These are phyloP conservation scores for Neostethus bicornis DNA, from an alignment of 2,797 vertebrate species.

Conservation along the genomic window DNA sequence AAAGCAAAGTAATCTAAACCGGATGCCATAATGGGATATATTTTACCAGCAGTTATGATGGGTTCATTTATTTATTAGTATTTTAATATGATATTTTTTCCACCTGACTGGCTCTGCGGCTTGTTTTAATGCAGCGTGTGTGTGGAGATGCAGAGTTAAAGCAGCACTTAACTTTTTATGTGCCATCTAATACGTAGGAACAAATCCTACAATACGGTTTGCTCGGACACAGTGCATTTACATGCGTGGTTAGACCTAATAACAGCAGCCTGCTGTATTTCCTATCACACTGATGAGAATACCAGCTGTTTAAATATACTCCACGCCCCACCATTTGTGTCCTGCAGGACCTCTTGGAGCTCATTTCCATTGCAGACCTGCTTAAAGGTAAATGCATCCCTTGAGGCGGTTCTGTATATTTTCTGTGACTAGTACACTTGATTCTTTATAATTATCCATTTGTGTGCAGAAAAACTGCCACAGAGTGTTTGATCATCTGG, in stretches of 20 bases:
- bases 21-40: background rate
- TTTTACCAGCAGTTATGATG: background rate
- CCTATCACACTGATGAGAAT: slow-evolving; percentile 37
- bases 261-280: slow-evolving; percentile 44
- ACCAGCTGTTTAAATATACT: slow-evolving; percentile 44
- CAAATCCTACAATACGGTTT: slow-evolving; percentile 30
- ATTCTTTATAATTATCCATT: slow-evolving; percentile 48
- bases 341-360: slow-evolving; percentile 26
- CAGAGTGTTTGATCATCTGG: slow-evolving; percentile 52
- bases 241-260: slow-evolving; percentile 41
- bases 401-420: slow-evolving; percentile 33
- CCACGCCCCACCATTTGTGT: slow-evolving; percentile 36
- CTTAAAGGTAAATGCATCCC: slow-evolving; percentile 50
- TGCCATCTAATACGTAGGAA: slow-evolving; percentile 7
- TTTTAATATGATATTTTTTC: background rate
- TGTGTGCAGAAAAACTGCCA: slow-evolving; percentile 23
- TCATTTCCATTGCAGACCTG: slow-evolving; percentile 29
- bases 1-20: too few relatives aligned
- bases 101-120: background rate
- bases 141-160: background rate
- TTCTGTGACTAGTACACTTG: slow-evolving; percentile 15
- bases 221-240: slow-evolving; percentile 38
- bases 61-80: background rate
- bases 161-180: slow-evolving; percentile 22
- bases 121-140: slow-evolving; percentile 4